Percentiles rank a stretch among this genome's conserved stretches.
phyloP scores from a whole-genome alignment of 2,113 vertebrate species.

The Opisthocomus hoazin region DNA sequence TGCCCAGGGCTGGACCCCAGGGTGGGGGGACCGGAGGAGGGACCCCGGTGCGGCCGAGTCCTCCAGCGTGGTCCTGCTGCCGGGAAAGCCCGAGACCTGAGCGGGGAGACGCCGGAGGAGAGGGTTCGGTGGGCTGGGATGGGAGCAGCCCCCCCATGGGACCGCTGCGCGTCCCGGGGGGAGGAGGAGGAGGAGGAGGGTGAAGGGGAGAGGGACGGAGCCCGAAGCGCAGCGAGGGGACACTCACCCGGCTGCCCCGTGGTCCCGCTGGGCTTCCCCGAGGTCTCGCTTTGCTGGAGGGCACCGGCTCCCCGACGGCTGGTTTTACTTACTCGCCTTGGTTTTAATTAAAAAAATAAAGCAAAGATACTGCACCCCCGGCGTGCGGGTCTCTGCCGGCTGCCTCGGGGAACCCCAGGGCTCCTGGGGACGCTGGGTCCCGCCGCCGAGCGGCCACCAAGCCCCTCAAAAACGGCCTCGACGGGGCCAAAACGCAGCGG shows the following conservation, averaged over 20 bases:
- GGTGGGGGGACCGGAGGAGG: background rate
- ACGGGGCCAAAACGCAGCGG: background rate
- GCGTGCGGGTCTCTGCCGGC: background rate
- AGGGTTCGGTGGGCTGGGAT: accelerated
- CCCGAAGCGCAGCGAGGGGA: accelerated
- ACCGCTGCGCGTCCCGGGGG: accelerated
- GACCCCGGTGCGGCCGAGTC: background rate
- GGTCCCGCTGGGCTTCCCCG: background rate
- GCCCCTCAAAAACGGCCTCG: background rate
- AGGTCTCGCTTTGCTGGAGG: background rate
- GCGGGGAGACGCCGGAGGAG: accelerated
- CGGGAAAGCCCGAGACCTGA: slow-evolving; percentile 15
- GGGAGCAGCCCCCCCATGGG: background rate
- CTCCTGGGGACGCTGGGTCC: background rate
- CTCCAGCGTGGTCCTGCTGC: background rate
- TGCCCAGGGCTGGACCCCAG: background rate
- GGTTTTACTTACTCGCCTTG: slow-evolving; percentile 29
- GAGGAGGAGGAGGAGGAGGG: background rate
- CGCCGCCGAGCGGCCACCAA: background rate
- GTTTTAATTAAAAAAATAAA: slow-evolving; percentile 12
- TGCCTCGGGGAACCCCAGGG: background rate
- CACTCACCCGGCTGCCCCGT: slow-evolving; percentile 32
- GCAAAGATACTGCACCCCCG: background rate
- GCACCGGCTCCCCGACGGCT: background rate
- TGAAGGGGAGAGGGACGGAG: background rate